Evolutionary conservation across 1,140 invertebrate genomes (phyloP).

Genomic region (Drosophila ironensis): DNA sequence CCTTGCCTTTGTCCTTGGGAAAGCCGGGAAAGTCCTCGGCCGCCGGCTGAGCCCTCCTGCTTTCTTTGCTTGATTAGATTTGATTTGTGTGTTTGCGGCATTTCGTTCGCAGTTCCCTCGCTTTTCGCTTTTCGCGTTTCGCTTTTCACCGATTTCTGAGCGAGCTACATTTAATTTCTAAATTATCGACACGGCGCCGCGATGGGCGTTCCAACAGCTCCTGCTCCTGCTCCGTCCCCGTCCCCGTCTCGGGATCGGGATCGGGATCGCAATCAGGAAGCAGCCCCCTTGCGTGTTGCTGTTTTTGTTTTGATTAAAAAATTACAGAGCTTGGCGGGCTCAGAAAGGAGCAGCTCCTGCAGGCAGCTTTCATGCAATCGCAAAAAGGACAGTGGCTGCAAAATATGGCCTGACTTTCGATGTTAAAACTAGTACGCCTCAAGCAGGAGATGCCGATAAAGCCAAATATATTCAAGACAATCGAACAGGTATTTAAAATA

Average conservation of each 20-base stretch:
- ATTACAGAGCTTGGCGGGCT: constrained; percentile 51
- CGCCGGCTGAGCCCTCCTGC: constrained; percentile 37
- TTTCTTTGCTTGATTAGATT: constrained; percentile 74
- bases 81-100: constrained; percentile 78
- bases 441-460: no score
- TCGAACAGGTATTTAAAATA: no score
- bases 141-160: not conserved
- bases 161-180: constrained; percentile 73
- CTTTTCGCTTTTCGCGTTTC: not conserved
- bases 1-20: constrained; percentile 2
- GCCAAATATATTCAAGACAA: no score
- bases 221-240: no score
- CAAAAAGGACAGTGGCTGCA: no score
- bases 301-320: constrained; percentile 76
- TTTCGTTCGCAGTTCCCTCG: constrained; percentile 44
- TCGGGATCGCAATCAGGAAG: not conserved
- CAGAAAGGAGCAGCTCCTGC: no score
- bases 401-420: no score
- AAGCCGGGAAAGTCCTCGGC: not conserved
- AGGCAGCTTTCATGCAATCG: not conserved
- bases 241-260: not conserved
- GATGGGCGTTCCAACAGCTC: constrained; percentile 62
- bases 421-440: no score
- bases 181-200: constrained; percentile 66
- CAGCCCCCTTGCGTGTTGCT: constrained; percentile 37